A percentile compares a stretch with the other conserved stretches of the same genome.
Conservation (phyloP, 2,888 invertebrate species). For the Agrotis ipsilon region DNA sequence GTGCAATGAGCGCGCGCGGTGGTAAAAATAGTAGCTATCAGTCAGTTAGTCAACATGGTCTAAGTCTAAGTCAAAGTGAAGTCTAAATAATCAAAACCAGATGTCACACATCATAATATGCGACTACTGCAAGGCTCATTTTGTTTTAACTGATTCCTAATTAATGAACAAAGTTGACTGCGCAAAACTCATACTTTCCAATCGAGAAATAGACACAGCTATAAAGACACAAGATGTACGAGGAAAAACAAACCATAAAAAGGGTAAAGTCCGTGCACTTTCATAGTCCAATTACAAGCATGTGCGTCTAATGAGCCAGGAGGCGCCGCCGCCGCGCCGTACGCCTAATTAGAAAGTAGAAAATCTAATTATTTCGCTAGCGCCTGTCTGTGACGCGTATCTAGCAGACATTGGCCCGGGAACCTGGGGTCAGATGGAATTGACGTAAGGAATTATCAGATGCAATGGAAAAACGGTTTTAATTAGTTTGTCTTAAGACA, state of each 20-base stretch:
- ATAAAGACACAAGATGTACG: slow-evolving; percentile 21
- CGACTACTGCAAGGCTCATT: too few relatives aligned
- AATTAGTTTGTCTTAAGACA: neutral
- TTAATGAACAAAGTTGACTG: too few relatives aligned
- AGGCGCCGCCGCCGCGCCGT: slow-evolving; percentile 69
- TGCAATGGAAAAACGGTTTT: neutral
- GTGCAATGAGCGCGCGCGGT: too few relatives aligned
- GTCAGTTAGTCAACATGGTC: too few relatives aligned
- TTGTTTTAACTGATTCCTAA: too few relatives aligned
- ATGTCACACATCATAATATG: too few relatives aligned
- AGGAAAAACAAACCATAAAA: slow-evolving; percentile 30
- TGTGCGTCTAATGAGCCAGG: slow-evolving; percentile 67
- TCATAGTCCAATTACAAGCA: slow-evolving; percentile 52
- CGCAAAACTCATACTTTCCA: too few relatives aligned
- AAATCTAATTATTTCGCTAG: slow-evolving; percentile 76
- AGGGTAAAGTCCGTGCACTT: slow-evolving; percentile 39
- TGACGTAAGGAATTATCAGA: slow-evolving; percentile 4
- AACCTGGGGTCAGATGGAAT: slow-evolving; percentile 32
- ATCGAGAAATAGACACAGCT: neutral
- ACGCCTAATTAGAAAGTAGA: slow-evolving; percentile 82
- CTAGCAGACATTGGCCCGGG: slow-evolving; percentile 22
- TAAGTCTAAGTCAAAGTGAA: too few relatives aligned
- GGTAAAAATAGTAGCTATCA: too few relatives aligned
- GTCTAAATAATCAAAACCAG: too few relatives aligned
- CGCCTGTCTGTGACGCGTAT: slow-evolving; percentile 39